A percentile compares a stretch with the other conserved stretches of the same genome.
These are phyloP conservation scores for Parapsyche elsis DNA, from an alignment of 1,140 invertebrate species.

Conservation along the genomic window DNA sequence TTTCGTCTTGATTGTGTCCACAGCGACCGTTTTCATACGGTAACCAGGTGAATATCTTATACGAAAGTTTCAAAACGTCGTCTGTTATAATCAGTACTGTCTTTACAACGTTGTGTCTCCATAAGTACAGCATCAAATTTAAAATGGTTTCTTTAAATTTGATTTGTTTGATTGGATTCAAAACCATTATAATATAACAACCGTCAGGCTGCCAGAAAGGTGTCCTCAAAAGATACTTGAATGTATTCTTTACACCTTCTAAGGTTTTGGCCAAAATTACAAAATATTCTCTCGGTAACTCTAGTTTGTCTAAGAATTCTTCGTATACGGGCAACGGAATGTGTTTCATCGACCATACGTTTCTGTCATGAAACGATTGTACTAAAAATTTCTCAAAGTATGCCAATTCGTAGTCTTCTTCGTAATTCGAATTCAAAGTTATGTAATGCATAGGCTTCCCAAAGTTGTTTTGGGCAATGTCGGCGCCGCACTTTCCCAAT, in stretches of 20 bases:
- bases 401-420: background rate
- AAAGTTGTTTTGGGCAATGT: background rate
- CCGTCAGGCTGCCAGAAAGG: slow-evolving; percentile 10
- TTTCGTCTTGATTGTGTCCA: slow-evolving; percentile 42
- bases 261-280: background rate
- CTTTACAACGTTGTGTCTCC: slow-evolving; percentile 7
- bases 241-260: background rate
- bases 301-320: background rate
- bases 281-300: background rate
- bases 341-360: background rate
- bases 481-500: slow-evolving; percentile 4
- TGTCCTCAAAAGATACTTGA: background rate
- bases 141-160: slow-evolving; percentile 7
- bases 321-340: background rate
- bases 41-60: slow-evolving; percentile 54
- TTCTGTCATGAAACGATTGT: background rate
- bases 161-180: background rate
- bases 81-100: slow-evolving; percentile 20
- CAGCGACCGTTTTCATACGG: slow-evolving; percentile 54
- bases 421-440: background rate
- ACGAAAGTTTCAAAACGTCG: background rate
- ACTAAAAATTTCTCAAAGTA: slow-evolving; percentile 7
- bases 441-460: slow-evolving; percentile 1
- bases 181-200: background rate
- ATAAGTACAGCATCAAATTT: slow-evolving; percentile 11